phyloP scores from a whole-genome alignment of 2,797 vertebrate species.

The Botia almorhae region DNA sequence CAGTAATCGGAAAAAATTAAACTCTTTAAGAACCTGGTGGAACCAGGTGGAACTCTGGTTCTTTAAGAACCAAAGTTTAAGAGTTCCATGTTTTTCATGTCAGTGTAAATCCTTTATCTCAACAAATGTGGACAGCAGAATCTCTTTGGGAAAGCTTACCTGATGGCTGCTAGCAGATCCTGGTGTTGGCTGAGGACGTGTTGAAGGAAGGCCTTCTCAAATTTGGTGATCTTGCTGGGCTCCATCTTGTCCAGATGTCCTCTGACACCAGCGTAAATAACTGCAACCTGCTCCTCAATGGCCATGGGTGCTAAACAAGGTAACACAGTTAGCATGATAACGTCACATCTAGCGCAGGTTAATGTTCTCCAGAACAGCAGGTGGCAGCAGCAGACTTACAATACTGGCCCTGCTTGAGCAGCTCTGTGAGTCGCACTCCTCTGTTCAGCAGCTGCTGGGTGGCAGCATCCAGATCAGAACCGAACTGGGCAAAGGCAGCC shows the following conservation, averaged over 20 bases:
- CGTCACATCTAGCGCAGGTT: background rate
- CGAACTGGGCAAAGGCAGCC: conserved; percentile 95
- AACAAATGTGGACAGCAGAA: background rate
- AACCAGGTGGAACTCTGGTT: too few relatives aligned
- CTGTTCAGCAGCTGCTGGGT: conserved; percentile 96
- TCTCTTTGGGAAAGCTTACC: conserved; percentile 66
- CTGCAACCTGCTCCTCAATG: conserved; percentile 96
- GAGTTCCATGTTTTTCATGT: too few relatives aligned
- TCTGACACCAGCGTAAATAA: conserved; percentile 97
- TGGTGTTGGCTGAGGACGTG: conserved; percentile 93
- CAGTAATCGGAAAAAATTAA: too few relatives aligned
- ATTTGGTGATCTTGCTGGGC: conserved; percentile 97
- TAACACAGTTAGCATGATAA: background rate
- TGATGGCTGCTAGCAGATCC: conserved; percentile 86
- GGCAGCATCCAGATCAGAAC: conserved; percentile 96
- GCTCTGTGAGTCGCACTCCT: conserved; percentile 95
- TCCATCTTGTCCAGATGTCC: conserved; percentile 97
- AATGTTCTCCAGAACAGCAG: background rate
- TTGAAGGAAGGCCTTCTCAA: conserved; percentile 92
- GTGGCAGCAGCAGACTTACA: conserved; percentile 71
- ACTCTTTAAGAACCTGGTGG: too few relatives aligned
- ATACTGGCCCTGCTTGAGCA: conserved; percentile 98
- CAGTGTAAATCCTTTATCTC: background rate
- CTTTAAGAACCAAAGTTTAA: too few relatives aligned
- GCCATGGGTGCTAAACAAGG: conserved; percentile 89